These are phyloP conservation scores for Aegotheles bennettii DNA, from an alignment of 2,113 vertebrate genomes.

Conservation along the genomic window DNA sequence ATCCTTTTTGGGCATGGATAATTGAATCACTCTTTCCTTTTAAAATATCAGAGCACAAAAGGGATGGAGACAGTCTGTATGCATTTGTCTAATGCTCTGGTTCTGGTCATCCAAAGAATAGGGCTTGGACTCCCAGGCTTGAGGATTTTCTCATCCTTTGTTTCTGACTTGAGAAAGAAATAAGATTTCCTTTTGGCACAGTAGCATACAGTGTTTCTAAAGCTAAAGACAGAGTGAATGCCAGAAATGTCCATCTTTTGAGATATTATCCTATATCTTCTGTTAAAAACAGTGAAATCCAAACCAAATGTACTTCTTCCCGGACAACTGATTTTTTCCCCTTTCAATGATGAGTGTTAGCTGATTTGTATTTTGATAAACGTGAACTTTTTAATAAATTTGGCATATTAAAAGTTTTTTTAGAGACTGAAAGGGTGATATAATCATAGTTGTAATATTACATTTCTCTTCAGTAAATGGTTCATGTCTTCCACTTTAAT, in stretches of 20 bases:
- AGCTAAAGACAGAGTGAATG: neutral
- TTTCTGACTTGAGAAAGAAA: neutral
- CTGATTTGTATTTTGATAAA: slow-evolving; percentile 37
- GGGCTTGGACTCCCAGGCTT: neutral
- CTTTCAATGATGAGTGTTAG: neutral
- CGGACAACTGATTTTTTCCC: neutral
- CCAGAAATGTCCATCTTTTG: neutral
- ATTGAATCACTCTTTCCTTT: neutral
- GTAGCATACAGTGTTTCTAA: neutral
- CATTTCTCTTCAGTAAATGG: slow-evolving; percentile 48
- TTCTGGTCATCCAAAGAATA: neutral
- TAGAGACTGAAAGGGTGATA: neutral
- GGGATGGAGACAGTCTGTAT: neutral
- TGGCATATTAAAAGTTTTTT: slow-evolving; percentile 4
- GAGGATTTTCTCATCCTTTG: neutral
- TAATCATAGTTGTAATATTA: slow-evolving; percentile 49
- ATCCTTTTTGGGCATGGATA: neutral
- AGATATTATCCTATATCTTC: neutral
- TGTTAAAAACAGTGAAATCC: neutral
- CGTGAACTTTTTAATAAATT: slow-evolving; percentile 12
- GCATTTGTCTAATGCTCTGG: neutral
- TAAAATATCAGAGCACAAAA: neutral
- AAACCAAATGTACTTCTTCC: neutral
- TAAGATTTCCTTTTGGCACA: neutral
- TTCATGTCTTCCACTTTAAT: slow-evolving; percentile 59